Conservation (phyloP, 2,797 vertebrate species). For the Anguilla obscura region DNA sequence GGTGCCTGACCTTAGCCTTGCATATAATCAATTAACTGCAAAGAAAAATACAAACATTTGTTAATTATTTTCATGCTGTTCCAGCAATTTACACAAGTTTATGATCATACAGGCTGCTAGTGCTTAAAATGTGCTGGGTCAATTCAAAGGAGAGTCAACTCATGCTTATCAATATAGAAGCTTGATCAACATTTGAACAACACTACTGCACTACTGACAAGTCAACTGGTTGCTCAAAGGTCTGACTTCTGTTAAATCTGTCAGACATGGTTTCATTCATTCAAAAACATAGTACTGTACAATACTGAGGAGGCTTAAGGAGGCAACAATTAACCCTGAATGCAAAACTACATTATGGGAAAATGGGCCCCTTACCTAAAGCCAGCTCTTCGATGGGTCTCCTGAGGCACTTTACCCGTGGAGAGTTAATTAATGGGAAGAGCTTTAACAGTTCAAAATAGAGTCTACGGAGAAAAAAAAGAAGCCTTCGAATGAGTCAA, state of each 20-base stretch:
- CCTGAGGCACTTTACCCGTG: conserved; percentile 70
- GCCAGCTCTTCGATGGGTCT: conserved; percentile 66
- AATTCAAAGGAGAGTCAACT: background rate
- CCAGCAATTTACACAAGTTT: background rate
- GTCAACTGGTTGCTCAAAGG: background rate
- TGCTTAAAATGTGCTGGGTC: background rate
- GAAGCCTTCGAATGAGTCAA: conserved; percentile 63
- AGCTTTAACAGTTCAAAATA: conserved; percentile 72
- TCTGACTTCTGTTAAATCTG: background rate
- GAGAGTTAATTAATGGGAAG: conserved; percentile 63
- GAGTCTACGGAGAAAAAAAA: conserved; percentile 70
- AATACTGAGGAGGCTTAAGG: conserved; percentile 23
- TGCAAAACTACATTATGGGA: conserved; percentile 33
- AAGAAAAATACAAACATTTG: background rate
- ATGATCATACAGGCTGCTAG: background rate
- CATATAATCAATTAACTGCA: background rate
- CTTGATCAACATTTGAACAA: background rate
- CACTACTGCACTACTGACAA: background rate
- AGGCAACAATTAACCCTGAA: conserved; percentile 50
- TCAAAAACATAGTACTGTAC: background rate
- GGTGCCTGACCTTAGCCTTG: background rate
- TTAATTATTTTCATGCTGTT: background rate
- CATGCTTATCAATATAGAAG: background rate
- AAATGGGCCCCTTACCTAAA: conserved; percentile 69
- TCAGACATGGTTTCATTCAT: background rate